A percentile compares a stretch with the other conserved stretches of the same genome.
Evolutionary conservation across 2,113 vertebrate genomes (phyloP).

Genomic region (Ptyas mucosa): DNA sequence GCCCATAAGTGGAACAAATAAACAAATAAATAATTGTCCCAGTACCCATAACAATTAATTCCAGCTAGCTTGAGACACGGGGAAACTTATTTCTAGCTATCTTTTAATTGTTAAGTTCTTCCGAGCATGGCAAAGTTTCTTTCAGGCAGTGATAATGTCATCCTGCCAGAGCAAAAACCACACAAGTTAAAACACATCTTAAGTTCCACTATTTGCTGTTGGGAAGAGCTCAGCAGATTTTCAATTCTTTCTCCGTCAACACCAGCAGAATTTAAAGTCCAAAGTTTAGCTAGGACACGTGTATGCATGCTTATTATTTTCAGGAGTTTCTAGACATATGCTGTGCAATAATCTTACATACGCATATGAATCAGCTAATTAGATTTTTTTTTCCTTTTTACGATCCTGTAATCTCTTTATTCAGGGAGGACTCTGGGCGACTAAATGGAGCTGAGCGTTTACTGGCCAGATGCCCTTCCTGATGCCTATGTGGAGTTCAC

Average conservation of each 20-base stretch:
- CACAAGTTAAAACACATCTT: background rate
- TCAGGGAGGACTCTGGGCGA: background rate
- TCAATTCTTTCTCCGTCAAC: background rate
- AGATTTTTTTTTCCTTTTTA: background rate
- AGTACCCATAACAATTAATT: constrained; percentile 23
- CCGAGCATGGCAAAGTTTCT: constrained; percentile 6
- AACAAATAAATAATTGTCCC: constrained; percentile 23
- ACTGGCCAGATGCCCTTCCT: background rate
- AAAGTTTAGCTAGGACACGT: background rate
- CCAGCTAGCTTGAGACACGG: constrained; percentile 1
- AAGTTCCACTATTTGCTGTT: background rate
- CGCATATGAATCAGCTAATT: constrained; percentile 13
- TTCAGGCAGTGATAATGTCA: constrained; percentile 12
- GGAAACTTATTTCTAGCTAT: constrained; percentile 21
- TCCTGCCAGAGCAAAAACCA: background rate
- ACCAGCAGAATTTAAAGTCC: background rate
- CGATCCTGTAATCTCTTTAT: background rate
- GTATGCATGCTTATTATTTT: background rate
- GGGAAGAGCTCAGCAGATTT: background rate
- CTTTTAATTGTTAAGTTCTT: constrained; percentile 30
- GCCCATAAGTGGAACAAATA: constrained; percentile 7
- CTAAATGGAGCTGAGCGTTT: background rate
- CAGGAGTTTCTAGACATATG: background rate
- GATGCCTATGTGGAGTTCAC: background rate
- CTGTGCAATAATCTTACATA: background rate